These are phyloP conservation scores for Oscheius sp. DNA, from an alignment of 2,888 invertebrate species.

Conservation along the genomic window DNA sequence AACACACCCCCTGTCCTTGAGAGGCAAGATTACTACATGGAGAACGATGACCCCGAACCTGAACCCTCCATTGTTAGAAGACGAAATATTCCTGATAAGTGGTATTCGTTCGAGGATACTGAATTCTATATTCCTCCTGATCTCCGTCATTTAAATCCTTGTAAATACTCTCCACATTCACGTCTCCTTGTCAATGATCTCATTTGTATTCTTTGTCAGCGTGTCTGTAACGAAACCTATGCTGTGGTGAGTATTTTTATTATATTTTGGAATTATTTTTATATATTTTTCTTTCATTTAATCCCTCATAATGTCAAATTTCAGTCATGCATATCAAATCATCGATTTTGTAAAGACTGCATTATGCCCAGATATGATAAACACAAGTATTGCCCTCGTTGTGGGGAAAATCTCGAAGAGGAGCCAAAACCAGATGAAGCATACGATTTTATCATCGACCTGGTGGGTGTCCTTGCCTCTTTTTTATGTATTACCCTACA, in stretches of 20 bases:
- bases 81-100: constrained; percentile 5
- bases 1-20: constrained; percentile 30
- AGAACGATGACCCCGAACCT: constrained; percentile 17
- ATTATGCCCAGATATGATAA: not conserved
- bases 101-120: not conserved
- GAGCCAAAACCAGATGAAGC: constrained; percentile 5
- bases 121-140: constrained; percentile 5
- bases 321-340: constrained; percentile 17
- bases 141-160: constrained; percentile 5
- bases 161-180: constrained; percentile 7
- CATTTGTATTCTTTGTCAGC: constrained; percentile 30
- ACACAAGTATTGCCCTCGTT: constrained; percentile 8
- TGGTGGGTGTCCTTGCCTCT: not conserved
- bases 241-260: constrained; percentile 19
- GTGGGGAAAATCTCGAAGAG: not conserved
- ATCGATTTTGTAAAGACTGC: constrained; percentile 30
- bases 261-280: not conserved
- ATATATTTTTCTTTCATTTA: not conserved
- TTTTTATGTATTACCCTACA: not conserved
- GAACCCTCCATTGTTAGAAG: not conserved
- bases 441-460: constrained; percentile 11
- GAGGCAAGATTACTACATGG: constrained; percentile 26
- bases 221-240: constrained; percentile 24
- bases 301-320: not conserved
- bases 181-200: constrained; percentile 9